Conservation (phyloP, 2,113 vertebrate species). For the Pontoporia blainvillei region DNA sequence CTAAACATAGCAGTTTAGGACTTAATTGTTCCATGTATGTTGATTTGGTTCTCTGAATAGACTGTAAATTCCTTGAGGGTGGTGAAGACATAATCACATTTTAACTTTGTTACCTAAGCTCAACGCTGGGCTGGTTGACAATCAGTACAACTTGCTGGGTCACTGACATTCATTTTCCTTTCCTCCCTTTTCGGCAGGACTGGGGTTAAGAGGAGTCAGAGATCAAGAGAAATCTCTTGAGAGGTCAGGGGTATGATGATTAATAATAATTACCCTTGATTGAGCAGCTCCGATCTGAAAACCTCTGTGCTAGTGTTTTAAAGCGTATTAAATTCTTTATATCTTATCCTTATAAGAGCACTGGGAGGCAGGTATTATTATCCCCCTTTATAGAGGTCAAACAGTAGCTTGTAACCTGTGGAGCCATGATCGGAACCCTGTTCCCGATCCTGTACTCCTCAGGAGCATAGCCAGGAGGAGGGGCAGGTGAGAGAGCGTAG, state of each 20-base stretch:
- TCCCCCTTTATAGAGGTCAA: not conserved
- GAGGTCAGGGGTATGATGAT: not conserved
- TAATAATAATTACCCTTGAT: not conserved
- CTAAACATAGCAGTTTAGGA: not conserved
- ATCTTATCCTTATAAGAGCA: not conserved
- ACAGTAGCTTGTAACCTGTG: not conserved
- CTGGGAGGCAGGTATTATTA: not conserved
- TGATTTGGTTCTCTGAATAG: not conserved
- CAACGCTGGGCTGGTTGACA: not conserved
- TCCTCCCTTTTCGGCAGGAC: not conserved
- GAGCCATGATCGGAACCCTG: not conserved
- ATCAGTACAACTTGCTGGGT: not conserved
- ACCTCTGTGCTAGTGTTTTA: not conserved
- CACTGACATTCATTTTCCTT: not conserved
- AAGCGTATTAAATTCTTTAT: not conserved
- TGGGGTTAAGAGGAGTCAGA: not conserved
- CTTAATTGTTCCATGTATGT: not conserved
- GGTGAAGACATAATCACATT: not conserved
- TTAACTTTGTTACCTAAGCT: not conserved
- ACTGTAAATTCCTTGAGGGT: not conserved
- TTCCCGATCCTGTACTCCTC: not conserved
- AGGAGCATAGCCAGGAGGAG: not conserved
- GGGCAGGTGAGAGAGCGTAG: not conserved
- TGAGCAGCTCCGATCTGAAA: not conserved
- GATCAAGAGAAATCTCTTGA: not conserved